A percentile compares a stretch with the other conserved stretches of the same genome.
Conservation (phyloP, 2,113 vertebrate genomes). For the Microcebus jonahi region DNA sequence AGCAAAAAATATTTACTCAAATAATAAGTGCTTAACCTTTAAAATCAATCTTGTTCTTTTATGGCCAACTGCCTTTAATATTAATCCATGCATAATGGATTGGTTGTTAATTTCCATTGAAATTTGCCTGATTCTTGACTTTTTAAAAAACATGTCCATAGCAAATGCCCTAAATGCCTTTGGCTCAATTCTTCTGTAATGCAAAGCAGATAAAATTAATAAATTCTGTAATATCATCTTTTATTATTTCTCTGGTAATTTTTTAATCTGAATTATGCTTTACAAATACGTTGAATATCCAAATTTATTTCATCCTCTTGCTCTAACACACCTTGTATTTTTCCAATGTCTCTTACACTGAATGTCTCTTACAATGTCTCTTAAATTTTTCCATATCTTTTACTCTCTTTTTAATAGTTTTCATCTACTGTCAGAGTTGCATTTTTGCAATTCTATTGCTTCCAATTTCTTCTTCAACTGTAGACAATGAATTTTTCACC, state of each 20-base stretch:
- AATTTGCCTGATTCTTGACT: background rate
- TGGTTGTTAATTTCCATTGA: background rate
- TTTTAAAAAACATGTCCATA: background rate
- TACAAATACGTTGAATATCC: background rate
- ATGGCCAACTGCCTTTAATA: background rate
- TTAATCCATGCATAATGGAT: background rate
- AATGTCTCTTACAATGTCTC: too few relatives aligned
- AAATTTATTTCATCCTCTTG: background rate
- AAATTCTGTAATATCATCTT: background rate
- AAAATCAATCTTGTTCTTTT: background rate
- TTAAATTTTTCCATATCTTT: background rate
- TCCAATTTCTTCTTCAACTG: background rate
- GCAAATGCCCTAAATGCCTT: background rate
- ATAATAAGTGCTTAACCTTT: background rate
- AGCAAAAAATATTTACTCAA: background rate
- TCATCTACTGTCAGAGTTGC: background rate
- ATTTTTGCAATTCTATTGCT: background rate
- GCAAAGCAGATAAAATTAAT: background rate
- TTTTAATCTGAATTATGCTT: background rate
- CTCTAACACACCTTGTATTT: background rate
- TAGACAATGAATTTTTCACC: background rate
- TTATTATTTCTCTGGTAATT: background rate
- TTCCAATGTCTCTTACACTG: background rate
- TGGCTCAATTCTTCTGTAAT: background rate
- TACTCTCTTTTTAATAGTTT: background rate